phyloP scores from a whole-genome alignment of 2,113 vertebrate species.

The Pipra filicauda region DNA sequence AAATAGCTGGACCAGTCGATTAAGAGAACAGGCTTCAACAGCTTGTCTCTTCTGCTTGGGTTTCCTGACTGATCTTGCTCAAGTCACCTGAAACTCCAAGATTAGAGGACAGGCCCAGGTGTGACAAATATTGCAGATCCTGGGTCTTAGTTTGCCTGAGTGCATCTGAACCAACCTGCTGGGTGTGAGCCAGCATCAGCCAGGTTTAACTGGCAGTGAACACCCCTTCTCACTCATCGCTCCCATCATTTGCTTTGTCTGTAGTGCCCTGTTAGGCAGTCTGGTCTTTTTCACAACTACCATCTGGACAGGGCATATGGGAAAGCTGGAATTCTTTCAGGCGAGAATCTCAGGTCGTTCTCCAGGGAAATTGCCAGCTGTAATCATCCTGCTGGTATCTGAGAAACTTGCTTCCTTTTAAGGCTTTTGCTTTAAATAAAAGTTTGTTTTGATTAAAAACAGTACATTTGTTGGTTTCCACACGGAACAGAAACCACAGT shows the following conservation, averaged over 20 bases:
- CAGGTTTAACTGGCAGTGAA: neutral
- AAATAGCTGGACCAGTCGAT: neutral
- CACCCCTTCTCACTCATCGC: neutral
- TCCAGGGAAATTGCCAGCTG: neutral
- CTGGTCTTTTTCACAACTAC: neutral
- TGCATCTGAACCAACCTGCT: neutral
- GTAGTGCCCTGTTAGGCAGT: neutral
- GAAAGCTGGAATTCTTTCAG: neutral
- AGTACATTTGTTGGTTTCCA: neutral
- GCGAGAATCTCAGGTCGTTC: neutral
- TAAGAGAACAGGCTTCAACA: neutral
- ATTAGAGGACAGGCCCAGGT: neutral
- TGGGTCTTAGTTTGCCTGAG: neutral
- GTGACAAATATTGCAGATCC: neutral
- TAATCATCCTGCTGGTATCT: neutral
- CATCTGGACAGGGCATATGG: slow-evolving; percentile 37
- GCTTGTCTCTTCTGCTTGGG: neutral
- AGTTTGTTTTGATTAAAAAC: neutral
- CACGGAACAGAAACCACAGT: neutral
- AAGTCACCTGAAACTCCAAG: neutral
- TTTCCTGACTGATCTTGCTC: neutral
- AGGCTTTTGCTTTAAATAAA: neutral
- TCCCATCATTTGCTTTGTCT: neutral
- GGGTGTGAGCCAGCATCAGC: neutral
- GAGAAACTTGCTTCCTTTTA: neutral